Evolutionary conservation across 2,113 vertebrate species (phyloP).

Genomic region (Chlorocebus sabaeus): DNA sequence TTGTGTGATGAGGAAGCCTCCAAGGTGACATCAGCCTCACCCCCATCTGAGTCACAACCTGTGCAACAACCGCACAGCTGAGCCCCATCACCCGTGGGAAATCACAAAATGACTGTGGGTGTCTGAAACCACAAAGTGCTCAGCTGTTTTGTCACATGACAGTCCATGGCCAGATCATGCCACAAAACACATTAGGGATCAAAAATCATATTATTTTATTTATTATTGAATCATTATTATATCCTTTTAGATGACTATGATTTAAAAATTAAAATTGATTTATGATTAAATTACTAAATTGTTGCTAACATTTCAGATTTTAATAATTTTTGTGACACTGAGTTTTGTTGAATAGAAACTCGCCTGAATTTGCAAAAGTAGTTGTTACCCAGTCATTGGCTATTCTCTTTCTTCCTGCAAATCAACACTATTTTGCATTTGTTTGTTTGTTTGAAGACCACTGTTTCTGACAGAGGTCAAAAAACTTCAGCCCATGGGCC

Average conservation of each 20-base stretch:
- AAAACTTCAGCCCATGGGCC: neutral
- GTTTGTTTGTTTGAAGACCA: neutral
- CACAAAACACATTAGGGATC: neutral
- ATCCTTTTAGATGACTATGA: neutral
- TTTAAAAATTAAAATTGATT: neutral
- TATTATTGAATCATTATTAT: too few species aligned
- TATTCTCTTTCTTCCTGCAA: neutral
- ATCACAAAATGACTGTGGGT: fast-evolving
- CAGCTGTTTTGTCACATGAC: fast-evolving
- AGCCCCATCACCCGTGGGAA: neutral
- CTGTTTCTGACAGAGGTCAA: neutral
- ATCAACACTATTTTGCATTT: neutral
- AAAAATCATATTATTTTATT: too few species aligned
- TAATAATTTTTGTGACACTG: neutral
- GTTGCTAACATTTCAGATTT: neutral
- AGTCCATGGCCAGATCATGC: fast-evolving
- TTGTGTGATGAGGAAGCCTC: too few species aligned
- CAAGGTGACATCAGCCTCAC: too few species aligned
- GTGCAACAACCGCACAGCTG: too few species aligned
- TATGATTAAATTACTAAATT: neutral
- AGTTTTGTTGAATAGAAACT: neutral
- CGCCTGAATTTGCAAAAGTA: neutral
- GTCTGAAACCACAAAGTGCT: neutral
- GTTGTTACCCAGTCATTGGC: too few species aligned
- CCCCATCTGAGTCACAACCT: too few species aligned